Percentiles rank a stretch among this genome's conserved stretches.
These are phyloP conservation scores for Struthio camelus DNA, from an alignment of 2,113 vertebrate genomes.

Conservation along the genomic window DNA sequence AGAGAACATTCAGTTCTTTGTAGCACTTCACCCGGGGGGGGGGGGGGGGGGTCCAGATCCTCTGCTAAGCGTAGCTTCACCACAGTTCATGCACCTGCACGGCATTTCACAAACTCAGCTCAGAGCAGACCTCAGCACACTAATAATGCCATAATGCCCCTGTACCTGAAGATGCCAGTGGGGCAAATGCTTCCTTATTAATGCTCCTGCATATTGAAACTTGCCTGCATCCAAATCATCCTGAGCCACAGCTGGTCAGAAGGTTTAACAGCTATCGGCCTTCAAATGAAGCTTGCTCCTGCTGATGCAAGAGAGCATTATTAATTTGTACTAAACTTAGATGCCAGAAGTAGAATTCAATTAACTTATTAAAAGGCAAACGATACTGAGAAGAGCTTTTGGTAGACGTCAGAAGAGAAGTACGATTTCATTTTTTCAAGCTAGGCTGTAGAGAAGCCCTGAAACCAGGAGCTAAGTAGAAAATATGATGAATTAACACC, in stretches of 20 bases:
- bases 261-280: background rate
- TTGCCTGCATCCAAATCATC: background rate
- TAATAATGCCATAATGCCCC: fast-evolving
- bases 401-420: background rate
- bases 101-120: background rate
- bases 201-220: background rate
- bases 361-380: background rate
- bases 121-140: background rate
- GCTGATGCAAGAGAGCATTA: background rate
- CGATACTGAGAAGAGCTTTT: background rate
- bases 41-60: too few relatives aligned
- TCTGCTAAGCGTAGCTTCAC: background rate
- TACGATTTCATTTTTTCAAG: background rate
- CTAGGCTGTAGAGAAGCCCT: background rate
- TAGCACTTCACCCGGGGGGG: too few relatives aligned
- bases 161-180: background rate
- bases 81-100: too few relatives aligned
- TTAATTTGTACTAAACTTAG: too few relatives aligned
- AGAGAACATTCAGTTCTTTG: background rate
- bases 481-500: background rate
- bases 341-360: background rate
- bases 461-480: background rate
- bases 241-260: too few relatives aligned
- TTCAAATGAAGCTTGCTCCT: background rate
- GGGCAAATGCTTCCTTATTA: background rate